Evolutionary conservation across 2,113 vertebrate species (phyloP).

Genomic region (Panurus biarmicus): DNA sequence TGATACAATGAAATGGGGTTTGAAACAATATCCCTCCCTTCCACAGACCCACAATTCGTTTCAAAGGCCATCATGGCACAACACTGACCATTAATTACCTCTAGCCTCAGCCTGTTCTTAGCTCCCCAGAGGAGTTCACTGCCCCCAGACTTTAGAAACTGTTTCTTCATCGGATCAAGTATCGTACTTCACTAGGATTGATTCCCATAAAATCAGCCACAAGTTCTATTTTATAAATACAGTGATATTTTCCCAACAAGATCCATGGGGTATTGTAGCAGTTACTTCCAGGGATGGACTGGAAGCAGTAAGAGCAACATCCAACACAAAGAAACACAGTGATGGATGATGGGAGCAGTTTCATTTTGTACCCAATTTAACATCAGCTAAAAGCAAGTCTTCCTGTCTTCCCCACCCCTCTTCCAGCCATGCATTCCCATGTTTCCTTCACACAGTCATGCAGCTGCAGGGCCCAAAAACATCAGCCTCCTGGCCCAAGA

Average conservation of each 20-base stretch:
- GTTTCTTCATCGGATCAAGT: background rate
- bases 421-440: fast-evolving
- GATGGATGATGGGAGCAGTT: background rate
- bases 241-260: background rate
- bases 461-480: background rate
- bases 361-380: background rate
- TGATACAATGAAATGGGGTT: background rate
- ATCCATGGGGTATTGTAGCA: background rate
- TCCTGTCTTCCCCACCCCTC: background rate
- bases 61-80: background rate
- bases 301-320: background rate
- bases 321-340: background rate
- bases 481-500: background rate
- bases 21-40: background rate
- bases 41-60: background rate
- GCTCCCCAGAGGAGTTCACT: background rate
- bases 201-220: background rate
- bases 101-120: background rate
- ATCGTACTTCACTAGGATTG: background rate
- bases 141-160: background rate
- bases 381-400: background rate
- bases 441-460: background rate
- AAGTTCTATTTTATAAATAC: background rate
- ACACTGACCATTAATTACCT: background rate
- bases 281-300: background rate